Evolutionary conservation across 1,140 invertebrate species (phyloP).

Genomic region (Cherax quadricarinatus): DNA sequence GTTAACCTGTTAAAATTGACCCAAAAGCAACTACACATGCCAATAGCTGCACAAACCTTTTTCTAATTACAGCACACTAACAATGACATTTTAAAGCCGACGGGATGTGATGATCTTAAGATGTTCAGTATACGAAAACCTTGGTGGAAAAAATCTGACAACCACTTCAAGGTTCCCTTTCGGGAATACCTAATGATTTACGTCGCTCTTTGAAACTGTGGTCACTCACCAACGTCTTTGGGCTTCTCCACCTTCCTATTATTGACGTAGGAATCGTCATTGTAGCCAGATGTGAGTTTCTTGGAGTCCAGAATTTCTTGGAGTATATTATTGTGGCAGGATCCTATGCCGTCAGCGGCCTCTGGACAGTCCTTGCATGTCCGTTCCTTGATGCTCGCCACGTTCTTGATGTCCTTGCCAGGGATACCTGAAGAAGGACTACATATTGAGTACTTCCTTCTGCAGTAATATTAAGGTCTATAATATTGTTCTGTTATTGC

Average conservation of each 20-base stretch:
- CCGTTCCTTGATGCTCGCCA: slow-evolving; percentile 18
- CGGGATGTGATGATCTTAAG: too few species aligned
- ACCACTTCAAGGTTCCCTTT: too few species aligned
- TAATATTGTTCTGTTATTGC: too few species aligned
- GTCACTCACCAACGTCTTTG: slow-evolving; percentile 29
- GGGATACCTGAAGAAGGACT: slow-evolving; percentile 17
- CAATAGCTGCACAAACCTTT: too few species aligned
- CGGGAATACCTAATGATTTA: neutral
- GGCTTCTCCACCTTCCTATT: slow-evolving; percentile 47
- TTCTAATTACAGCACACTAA: too few species aligned
- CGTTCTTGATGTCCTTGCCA: slow-evolving; percentile 33
- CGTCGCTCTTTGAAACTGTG: neutral
- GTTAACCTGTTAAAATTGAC: too few species aligned
- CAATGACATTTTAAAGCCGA: too few species aligned
- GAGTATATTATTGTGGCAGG: slow-evolving; percentile 55
- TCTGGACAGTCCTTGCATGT: slow-evolving; percentile 49
- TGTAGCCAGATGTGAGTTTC: slow-evolving; percentile 62
- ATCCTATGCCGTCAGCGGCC: slow-evolving; percentile 11
- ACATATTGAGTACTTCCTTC: neutral
- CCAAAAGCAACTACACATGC: too few species aligned
- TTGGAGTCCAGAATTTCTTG: slow-evolving; percentile 6
- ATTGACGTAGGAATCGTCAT: slow-evolving; percentile 13
- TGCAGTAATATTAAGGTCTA: too few species aligned
- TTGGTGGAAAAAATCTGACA: too few species aligned
- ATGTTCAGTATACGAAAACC: too few species aligned